A percentile compares a stretch with the other conserved stretches of the same genome.
phyloP scores from a whole-genome alignment of 2,888 invertebrate species.

The Pilophorus perplexus region DNA sequence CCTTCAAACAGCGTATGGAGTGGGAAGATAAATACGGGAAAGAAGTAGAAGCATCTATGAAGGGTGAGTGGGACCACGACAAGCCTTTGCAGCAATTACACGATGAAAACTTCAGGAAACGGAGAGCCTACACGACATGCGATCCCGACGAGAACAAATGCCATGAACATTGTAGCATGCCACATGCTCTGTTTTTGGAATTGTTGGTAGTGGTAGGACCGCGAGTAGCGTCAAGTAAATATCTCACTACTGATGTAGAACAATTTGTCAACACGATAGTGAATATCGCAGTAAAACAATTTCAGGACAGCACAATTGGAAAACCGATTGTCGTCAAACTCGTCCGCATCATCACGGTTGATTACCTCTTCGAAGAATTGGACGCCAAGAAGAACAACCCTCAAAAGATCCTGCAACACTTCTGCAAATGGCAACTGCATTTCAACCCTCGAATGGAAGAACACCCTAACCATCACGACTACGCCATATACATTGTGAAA shows the following conservation, averaged over 20 bases:
- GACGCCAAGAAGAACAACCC: conserved; percentile 48
- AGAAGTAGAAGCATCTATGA: conserved; percentile 18
- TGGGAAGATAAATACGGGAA: conserved; percentile 42
- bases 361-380: not conserved
- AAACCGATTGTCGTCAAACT: conserved; percentile 1
- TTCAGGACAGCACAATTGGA: conserved; percentile 5
- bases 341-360: not conserved
- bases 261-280: not conserved
- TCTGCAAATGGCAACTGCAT: conserved; percentile 59
- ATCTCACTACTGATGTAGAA: not conserved
- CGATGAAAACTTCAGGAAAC: not conserved
- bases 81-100: not conserved
- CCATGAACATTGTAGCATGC: not conserved
- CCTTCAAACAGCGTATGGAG: conserved; percentile 39
- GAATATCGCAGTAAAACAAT: conserved; percentile 11
- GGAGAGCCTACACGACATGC: not conserved
- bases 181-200: conserved; percentile 4
- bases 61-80: not conserved
- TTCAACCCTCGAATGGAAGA: conserved; percentile 58
- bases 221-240: not conserved
- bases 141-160: not conserved
- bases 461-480: conserved; percentile 61
- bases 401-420: conserved; percentile 56
- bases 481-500: conserved; percentile 58
- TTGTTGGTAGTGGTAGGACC: not conserved